phyloP scores from a whole-genome alignment of 2,888 invertebrate species.

The Sacculina carcini region DNA sequence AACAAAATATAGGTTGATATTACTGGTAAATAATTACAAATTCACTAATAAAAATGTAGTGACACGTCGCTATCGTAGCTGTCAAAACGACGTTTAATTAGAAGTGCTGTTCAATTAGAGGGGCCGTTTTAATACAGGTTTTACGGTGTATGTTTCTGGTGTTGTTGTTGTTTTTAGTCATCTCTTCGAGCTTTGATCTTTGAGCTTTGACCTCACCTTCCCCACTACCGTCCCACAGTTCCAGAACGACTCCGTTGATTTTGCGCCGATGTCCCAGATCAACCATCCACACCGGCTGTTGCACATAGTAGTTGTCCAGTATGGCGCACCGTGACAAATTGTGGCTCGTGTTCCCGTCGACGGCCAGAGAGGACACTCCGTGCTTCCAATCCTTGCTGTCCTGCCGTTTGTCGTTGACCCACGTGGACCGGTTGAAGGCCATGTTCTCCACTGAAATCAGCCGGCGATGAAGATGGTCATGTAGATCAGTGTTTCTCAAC shows the following conservation, averaged over 20 bases:
- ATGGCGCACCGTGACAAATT: constrained; percentile 24
- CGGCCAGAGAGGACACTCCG: constrained; percentile 21
- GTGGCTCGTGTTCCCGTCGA: constrained; percentile 23
- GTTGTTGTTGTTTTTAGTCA: neutral
- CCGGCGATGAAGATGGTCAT: neutral
- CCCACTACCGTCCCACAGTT: constrained; percentile 25
- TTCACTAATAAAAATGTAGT: too few species aligned
- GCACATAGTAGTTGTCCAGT: constrained; percentile 26
- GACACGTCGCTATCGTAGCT: too few species aligned
- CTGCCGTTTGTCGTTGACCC: constrained; percentile 27
- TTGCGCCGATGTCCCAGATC: constrained; percentile 22
- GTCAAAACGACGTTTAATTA: too few species aligned
- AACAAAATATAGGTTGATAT: too few species aligned
- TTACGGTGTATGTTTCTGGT: neutral
- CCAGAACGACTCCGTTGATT: constrained; percentile 23
- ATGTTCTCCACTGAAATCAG: constrained; percentile 24
- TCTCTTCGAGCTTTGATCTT: neutral
- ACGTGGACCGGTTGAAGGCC: constrained; percentile 24
- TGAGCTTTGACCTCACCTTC: constrained; percentile 19
- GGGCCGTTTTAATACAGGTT: neutral
- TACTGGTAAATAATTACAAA: too few species aligned
- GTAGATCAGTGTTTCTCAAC: constrained; percentile 7
- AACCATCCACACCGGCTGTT: constrained; percentile 26
- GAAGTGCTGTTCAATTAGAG: too few species aligned
- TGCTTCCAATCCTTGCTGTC: constrained; percentile 21